Percentiles rank a stretch among this genome's conserved stretches.
Evolutionary conservation across 2,888 invertebrate species (phyloP).

Genomic region (Apamea sordens): DNA sequence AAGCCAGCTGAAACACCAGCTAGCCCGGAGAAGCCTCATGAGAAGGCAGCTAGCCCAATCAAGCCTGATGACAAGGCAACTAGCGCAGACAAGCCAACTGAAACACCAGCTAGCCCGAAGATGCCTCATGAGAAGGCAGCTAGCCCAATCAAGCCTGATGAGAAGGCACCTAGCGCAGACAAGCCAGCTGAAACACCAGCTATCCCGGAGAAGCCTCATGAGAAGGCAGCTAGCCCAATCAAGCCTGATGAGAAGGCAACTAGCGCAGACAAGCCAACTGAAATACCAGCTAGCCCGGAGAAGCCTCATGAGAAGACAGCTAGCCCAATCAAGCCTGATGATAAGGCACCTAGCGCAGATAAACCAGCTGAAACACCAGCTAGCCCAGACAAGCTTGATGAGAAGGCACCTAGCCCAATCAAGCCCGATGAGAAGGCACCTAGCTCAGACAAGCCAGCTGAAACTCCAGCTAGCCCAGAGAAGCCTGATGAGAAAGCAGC

Average conservation of each 20-base stretch:
- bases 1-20: not conserved
- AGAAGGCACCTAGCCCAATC: not conserved
- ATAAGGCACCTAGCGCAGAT: too few species aligned
- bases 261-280: not conserved
- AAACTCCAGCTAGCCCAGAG: accelerated
- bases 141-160: too few species aligned
- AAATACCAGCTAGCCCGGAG: not conserved
- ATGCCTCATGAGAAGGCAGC: not conserved
- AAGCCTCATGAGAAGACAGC: too few species aligned
- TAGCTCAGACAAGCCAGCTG: too few species aligned
- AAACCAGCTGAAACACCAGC: not conserved
- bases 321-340: not conserved
- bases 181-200: too few species aligned
- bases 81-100: not conserved
- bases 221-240: not conserved
- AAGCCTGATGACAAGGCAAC: not conserved
- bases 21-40: not conserved
- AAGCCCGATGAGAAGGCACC: accelerated
- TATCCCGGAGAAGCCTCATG: not conserved
- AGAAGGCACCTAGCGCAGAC: slow-evolving; percentile 12
- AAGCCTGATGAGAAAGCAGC: not conserved
- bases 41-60: slow-evolving; percentile 8
- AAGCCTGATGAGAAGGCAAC: accelerated
- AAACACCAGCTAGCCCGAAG: not conserved
- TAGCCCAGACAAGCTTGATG: not conserved